Conservation (phyloP, 1,140 invertebrate species). For the Elymnias hypermnestra region DNA sequence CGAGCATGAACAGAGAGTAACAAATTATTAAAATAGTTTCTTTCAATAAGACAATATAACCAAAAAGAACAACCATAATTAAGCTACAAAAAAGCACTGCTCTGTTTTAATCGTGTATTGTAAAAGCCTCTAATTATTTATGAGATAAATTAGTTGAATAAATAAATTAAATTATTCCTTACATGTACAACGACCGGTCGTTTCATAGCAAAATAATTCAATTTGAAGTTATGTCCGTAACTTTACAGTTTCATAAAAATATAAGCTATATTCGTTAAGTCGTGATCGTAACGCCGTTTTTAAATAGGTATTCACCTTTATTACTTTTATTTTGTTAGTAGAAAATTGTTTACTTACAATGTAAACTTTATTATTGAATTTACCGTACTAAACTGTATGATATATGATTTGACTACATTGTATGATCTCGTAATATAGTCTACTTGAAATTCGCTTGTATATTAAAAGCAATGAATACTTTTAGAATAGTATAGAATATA, state of each 20-base stretch:
- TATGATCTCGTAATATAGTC: too few species aligned
- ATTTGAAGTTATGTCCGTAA: constrained; percentile 32
- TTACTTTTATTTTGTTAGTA: neutral
- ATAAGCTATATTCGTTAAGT: constrained; percentile 11
- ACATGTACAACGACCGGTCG: constrained; percentile 21
- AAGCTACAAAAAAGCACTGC: neutral
- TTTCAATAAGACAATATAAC: too few species aligned
- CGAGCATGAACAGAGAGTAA: too few species aligned
- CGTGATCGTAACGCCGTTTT: neutral
- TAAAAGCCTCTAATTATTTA: constrained; percentile 39
- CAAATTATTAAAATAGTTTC: too few species aligned
- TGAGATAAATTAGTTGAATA: constrained; percentile 50
- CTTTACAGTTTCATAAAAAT: constrained; percentile 13
- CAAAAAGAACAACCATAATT: neutral
- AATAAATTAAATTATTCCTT: constrained; percentile 52
- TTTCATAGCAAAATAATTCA: constrained; percentile 53
- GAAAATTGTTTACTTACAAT: neutral
- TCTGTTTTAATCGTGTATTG: too few species aligned
- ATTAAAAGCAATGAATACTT: too few species aligned
- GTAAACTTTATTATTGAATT: too few species aligned
- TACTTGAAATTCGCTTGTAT: too few species aligned
- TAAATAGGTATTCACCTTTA: neutral
- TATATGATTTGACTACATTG: too few species aligned
- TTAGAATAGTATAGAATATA: too few species aligned
- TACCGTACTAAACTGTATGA: too few species aligned